phyloP scores from a whole-genome alignment of 2,113 vertebrate genomes.

The Dromas ardeola region DNA sequence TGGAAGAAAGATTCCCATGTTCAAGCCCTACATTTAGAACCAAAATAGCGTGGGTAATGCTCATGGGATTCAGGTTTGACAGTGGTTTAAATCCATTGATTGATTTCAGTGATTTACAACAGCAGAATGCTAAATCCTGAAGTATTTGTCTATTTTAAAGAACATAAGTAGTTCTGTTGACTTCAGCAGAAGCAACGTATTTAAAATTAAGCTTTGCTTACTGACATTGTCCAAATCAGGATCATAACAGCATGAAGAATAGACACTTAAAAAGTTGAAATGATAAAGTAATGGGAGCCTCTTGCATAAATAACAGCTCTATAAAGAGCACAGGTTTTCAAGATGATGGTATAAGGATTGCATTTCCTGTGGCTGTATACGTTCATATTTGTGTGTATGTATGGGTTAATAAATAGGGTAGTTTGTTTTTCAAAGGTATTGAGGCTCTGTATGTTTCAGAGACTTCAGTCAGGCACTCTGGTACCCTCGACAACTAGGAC shows the following conservation, averaged over 20 bases:
- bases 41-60: background rate
- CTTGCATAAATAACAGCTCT: background rate
- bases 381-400: background rate
- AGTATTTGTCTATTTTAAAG: background rate
- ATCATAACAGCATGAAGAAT: background rate
- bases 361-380: rapidly evolving
- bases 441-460: background rate
- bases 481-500: background rate
- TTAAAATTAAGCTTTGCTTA: background rate
- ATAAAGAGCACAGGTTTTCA: background rate
- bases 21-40: background rate
- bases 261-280: background rate
- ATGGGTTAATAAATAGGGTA: background rate
- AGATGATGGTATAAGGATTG: background rate
- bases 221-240: background rate
- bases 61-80: background rate
- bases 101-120: background rate
- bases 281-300: background rate
- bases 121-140: background rate
- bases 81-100: background rate
- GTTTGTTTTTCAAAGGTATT: background rate
- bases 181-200: background rate
- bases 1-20: background rate
- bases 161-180: background rate
- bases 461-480: background rate